Percentiles rank a stretch among this genome's conserved stretches.
Evolutionary conservation across 2,113 vertebrate species (phyloP).

Genomic region (Hippoglossus stenolepis): DNA sequence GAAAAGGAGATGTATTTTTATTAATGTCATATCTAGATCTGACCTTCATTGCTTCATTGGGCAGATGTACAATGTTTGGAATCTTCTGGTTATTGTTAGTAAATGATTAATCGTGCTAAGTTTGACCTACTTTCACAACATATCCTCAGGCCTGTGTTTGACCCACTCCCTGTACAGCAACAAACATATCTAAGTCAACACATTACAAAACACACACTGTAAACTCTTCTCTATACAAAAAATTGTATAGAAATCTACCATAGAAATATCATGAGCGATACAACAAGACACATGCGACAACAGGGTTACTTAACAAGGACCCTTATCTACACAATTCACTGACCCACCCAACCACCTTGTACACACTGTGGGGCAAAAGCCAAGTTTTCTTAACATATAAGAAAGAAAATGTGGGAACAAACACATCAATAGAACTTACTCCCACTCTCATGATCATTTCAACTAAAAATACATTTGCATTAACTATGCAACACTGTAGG

Average conservation of each 20-base stretch:
- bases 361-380: slow-evolving; percentile 17
- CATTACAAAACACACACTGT: background rate
- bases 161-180: slow-evolving; percentile 3
- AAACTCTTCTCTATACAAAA: background rate
- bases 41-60: slow-evolving; percentile 8
- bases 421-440: background rate
- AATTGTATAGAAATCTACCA: background rate
- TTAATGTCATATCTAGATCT: slow-evolving; percentile 9
- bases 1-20: background rate
- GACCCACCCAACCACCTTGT: slow-evolving; percentile 46
- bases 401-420: background rate
- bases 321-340: slow-evolving; percentile 48
- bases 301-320: slow-evolving; percentile 39
- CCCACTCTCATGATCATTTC: background rate
- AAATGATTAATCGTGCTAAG: slow-evolving; percentile 44
- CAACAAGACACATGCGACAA: background rate
- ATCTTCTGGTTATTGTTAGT: slow-evolving; percentile 14
- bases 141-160: slow-evolving; percentile 9
- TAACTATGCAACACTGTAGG: background rate
- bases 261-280: background rate
- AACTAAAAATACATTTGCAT: background rate
- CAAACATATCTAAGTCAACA: background rate
- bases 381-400: slow-evolving; percentile 17
- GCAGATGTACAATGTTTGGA: background rate
- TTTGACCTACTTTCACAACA: slow-evolving; percentile 10